A percentile compares a stretch with the other conserved stretches of the same genome.
phyloP scores from a whole-genome alignment of 2,797 vertebrate genomes.

The Zalophus californianus region DNA sequence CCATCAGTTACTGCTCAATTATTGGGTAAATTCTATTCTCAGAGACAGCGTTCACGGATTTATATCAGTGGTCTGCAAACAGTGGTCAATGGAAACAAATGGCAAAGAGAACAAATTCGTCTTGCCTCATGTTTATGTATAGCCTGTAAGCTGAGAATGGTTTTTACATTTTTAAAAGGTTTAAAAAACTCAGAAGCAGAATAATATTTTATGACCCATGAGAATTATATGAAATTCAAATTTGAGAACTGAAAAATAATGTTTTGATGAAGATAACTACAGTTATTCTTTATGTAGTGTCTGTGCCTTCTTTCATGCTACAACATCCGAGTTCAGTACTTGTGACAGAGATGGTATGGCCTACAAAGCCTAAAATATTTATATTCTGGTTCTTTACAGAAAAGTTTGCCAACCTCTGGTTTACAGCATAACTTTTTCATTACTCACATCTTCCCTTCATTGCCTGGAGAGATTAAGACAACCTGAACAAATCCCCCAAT shows the following conservation, averaged over 20 bases:
- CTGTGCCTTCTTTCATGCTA: not conserved
- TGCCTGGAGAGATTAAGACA: not conserved
- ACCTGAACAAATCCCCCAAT: not conserved
- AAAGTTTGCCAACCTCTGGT: not conserved
- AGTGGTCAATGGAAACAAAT: not conserved
- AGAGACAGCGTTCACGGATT: not conserved
- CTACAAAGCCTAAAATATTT: not conserved
- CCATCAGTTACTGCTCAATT: not conserved
- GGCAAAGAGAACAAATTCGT: not conserved
- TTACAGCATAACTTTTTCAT: not conserved
- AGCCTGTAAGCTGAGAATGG: not conserved
- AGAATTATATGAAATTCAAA: constrained; percentile 40
- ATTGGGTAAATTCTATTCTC: not conserved
- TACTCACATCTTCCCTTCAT: not conserved
- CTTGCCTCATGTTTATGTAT: not conserved
- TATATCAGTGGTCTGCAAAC: not conserved
- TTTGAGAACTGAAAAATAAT: not conserved
- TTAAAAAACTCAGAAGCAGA: not conserved
- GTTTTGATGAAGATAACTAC: not conserved
- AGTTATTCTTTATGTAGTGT: not conserved
- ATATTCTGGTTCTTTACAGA: not conserved
- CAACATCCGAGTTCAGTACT: not conserved
- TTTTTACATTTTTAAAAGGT: not conserved
- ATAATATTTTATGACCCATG: not conserved
- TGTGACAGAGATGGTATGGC: not conserved